phyloP scores from a whole-genome alignment of 2,113 vertebrate species.

The Chlamydotis undulata region DNA sequence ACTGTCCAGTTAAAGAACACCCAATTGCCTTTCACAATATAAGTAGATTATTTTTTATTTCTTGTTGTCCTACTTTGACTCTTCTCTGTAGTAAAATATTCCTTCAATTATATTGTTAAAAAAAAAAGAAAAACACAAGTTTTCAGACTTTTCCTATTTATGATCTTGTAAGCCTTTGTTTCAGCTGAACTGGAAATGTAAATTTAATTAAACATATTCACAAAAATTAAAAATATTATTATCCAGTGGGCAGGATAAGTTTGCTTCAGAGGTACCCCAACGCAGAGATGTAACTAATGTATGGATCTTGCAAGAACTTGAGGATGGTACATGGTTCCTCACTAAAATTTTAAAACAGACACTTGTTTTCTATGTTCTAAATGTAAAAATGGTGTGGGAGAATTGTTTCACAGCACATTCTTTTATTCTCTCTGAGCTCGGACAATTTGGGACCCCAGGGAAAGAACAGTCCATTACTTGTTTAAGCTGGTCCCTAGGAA shows the following conservation, averaged over 20 bases:
- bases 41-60: slow-evolving; percentile 24
- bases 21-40: not conserved
- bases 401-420: not conserved
- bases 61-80: not conserved
- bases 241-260: not conserved
- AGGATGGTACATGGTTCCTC: not conserved
- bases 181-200: not conserved
- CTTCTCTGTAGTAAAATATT: not conserved
- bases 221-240: not conserved
- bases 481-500: not conserved
- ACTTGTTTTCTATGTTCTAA: not conserved
- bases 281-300: not conserved
- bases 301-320: not conserved
- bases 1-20: slow-evolving; percentile 18
- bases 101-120: not conserved
- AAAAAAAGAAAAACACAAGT: not conserved
- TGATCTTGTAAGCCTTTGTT: not conserved
- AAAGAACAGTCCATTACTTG: not conserved
- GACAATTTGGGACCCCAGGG: not conserved
- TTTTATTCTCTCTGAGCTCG: not conserved
- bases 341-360: not conserved
- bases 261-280: not conserved
- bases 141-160: not conserved
- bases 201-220: not conserved
- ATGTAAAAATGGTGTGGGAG: not conserved